These are phyloP conservation scores for Leucopsar rothschildi DNA, from an alignment of 2,113 vertebrate genomes.

Conservation along the genomic window DNA sequence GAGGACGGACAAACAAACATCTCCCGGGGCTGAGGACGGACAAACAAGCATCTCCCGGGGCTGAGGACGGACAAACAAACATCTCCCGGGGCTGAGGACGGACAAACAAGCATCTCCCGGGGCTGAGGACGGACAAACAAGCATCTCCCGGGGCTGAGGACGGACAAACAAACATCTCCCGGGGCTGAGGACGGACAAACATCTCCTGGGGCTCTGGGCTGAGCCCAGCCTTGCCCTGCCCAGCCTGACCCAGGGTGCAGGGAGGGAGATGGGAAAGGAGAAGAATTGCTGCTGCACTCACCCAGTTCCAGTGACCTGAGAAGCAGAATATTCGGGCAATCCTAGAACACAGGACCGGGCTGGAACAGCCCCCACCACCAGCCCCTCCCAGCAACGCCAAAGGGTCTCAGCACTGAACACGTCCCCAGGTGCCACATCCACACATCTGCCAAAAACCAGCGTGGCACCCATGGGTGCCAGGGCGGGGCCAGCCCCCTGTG, in stretches of 20 bases:
- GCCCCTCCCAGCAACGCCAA: too few species aligned
- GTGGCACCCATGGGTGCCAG: rapidly evolving
- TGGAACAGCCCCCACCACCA: neutral
- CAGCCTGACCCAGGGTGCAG: neutral
- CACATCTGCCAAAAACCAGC: rapidly evolving
- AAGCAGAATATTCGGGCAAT: neutral
- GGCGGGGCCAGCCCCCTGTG: rapidly evolving
- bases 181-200: too few species aligned
- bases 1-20: too few species aligned
- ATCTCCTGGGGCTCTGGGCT: neutral
- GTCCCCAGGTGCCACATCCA: neutral
- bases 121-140: too few species aligned
- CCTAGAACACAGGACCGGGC: neutral
- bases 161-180: too few species aligned
- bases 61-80: neutral
- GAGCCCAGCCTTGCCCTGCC: neutral
- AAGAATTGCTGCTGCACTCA: neutral
- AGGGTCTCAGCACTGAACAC: rapidly evolving
- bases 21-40: too few species aligned
- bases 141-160: too few species aligned
- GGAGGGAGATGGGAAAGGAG: neutral
- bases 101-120: too few species aligned
- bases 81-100: too few species aligned
- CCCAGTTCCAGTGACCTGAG: neutral
- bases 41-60: neutral